Evolutionary conservation across 2,113 vertebrate genomes (phyloP).

Genomic region (Aplodontia rufa): DNA sequence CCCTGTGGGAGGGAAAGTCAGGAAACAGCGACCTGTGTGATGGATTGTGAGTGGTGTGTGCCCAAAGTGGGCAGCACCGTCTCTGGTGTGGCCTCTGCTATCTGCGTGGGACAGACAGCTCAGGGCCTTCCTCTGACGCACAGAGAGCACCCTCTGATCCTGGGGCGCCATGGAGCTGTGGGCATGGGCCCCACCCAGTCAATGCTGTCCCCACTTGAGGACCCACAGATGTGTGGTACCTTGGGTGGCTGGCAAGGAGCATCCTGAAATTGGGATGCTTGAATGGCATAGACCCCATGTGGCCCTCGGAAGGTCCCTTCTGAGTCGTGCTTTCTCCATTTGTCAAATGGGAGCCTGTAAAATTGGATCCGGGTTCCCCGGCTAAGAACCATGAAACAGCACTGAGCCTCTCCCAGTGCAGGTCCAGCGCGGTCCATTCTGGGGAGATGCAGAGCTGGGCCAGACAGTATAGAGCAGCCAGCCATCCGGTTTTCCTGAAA

Average conservation of each 20-base stretch:
- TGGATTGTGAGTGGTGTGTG: fast-evolving
- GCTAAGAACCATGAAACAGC: not conserved
- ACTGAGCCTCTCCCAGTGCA: too few relatives aligned
- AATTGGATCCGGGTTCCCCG: not conserved
- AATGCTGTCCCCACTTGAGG: not conserved
- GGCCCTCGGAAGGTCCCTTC: not conserved
- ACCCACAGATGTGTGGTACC: fast-evolving
- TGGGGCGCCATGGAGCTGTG: fast-evolving
- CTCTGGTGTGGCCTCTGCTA: not conserved
- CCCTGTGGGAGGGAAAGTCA: not conserved
- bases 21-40: not conserved
- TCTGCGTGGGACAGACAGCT: not conserved
- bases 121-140: fast-evolving
- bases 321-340: not conserved
- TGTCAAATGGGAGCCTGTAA: not conserved
- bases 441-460: not conserved
- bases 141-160: not conserved
- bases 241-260: fast-evolving
- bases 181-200: not conserved
- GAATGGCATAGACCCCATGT: not conserved
- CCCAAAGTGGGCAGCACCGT: too few relatives aligned
- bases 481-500: not conserved
- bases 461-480: fast-evolving
- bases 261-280: not conserved
- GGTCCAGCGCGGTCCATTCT: not conserved